A percentile compares a stretch with the other conserved stretches of the same genome.
Evolutionary conservation across 2,888 invertebrate genomes (phyloP).

Genomic region (Digitonthophagus gazella): DNA sequence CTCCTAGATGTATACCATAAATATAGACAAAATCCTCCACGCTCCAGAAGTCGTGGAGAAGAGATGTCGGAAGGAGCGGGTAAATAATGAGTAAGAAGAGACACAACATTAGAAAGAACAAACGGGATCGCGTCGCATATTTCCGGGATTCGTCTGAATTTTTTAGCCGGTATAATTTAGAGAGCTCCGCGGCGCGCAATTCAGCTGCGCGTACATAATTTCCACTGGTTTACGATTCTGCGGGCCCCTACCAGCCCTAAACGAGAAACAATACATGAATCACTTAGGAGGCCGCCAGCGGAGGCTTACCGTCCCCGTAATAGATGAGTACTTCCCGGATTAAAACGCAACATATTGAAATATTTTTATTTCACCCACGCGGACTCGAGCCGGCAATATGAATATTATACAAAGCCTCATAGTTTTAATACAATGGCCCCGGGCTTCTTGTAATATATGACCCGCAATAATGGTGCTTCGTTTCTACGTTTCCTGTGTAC

Average conservation of each 20-base stretch:
- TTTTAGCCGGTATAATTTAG: constrained; percentile 36
- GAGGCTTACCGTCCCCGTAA: constrained; percentile 41
- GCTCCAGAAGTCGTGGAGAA: constrained; percentile 1
- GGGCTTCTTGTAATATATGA: constrained; percentile 39
- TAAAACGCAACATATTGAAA: constrained; percentile 53
- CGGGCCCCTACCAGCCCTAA: constrained; percentile 37
- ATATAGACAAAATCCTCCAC: constrained; percentile 6
- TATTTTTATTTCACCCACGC: constrained; percentile 48
- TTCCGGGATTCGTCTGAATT: constrained; percentile 32
- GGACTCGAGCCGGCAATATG: constrained; percentile 35
- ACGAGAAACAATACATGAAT: constrained; percentile 53
- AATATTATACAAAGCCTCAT: constrained; percentile 44
- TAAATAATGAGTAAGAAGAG: not conserved
- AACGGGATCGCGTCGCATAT: constrained; percentile 22
- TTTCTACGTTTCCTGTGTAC: constrained; percentile 22
- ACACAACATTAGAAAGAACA: not conserved
- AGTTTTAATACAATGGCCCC: constrained; percentile 40
- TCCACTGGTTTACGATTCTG: constrained; percentile 50
- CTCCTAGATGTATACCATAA: not conserved
- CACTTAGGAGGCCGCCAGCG: constrained; percentile 42
- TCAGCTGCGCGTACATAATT: constrained; percentile 48
- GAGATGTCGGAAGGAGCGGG: constrained; percentile 3
- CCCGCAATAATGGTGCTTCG: constrained; percentile 38
- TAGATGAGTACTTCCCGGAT: constrained; percentile 53
- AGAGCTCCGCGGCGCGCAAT: constrained; percentile 32